Conservation (phyloP, 2,113 vertebrate species). For the Gymnarchus niloticus region DNA sequence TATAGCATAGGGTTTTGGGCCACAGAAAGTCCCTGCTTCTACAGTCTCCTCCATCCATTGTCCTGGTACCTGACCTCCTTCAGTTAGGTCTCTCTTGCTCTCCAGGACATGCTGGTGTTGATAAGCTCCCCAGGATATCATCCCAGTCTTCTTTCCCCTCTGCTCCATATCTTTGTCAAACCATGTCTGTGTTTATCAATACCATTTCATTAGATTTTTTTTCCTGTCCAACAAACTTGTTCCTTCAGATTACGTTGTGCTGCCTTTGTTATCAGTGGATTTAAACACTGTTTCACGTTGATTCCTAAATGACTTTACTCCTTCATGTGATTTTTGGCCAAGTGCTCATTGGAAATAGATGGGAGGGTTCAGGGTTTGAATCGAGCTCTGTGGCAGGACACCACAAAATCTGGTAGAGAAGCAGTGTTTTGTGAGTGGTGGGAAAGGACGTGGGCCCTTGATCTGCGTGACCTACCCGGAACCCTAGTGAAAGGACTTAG, state of each 20-base stretch:
- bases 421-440: background rate
- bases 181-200: slow-evolving; percentile 10
- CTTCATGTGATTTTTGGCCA: slow-evolving; percentile 7
- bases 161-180: background rate
- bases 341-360: background rate
- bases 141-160: background rate
- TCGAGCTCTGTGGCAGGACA: background rate
- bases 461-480: background rate
- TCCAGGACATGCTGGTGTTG: background rate
- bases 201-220: slow-evolving; percentile 6
- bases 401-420: background rate
- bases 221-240: background rate
- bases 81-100: background rate
- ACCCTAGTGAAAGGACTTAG: background rate
- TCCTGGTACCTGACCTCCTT: background rate
- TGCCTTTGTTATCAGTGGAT: background rate
- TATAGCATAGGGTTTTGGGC: no score
- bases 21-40: no score
- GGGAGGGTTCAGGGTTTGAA: background rate
- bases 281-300: background rate
- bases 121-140: background rate
- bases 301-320: background rate
- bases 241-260: background rate
- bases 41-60: background rate
- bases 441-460: background rate